phyloP scores from a whole-genome alignment of 2,113 vertebrate genomes.

The Oryzias woworae region DNA sequence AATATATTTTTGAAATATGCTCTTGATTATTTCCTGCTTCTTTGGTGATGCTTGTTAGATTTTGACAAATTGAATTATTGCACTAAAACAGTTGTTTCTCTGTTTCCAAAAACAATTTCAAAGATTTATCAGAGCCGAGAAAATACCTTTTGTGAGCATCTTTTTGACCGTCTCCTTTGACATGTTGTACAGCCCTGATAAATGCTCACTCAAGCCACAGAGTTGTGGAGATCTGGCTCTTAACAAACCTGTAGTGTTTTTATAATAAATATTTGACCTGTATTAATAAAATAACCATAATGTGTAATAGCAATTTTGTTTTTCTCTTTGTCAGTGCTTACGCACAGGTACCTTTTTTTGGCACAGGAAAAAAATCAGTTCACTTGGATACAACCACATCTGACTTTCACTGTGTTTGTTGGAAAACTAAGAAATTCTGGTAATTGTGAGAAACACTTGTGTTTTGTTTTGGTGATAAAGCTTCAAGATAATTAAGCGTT shows the following conservation, averaged over 20 bases:
- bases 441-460: constrained; percentile 46
- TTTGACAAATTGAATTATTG: no score
- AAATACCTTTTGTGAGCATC: no score
- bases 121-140: no score
- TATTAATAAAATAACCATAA: background rate
- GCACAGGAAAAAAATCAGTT: constrained; percentile 84
- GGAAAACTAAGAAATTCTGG: constrained; percentile 75
- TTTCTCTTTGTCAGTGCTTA: constrained; percentile 68
- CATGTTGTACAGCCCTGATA: constrained; percentile 34
- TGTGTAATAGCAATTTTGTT: background rate
- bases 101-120: no score
- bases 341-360: constrained; percentile 80
- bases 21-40: no score
- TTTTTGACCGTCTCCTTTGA: no score
- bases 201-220: constrained; percentile 64
- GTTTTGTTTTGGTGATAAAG: constrained; percentile 1
- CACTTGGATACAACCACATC: constrained; percentile 81
- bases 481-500: background rate
- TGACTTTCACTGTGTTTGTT: constrained; percentile 82
- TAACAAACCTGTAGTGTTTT: background rate
- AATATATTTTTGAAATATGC: no score
- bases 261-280: constrained; percentile 1
- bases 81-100: no score
- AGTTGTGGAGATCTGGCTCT: constrained; percentile 71
- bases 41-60: no score